phyloP scores from a whole-genome alignment of 2,113 vertebrate species.

The Petrocephalus zakoni region DNA sequence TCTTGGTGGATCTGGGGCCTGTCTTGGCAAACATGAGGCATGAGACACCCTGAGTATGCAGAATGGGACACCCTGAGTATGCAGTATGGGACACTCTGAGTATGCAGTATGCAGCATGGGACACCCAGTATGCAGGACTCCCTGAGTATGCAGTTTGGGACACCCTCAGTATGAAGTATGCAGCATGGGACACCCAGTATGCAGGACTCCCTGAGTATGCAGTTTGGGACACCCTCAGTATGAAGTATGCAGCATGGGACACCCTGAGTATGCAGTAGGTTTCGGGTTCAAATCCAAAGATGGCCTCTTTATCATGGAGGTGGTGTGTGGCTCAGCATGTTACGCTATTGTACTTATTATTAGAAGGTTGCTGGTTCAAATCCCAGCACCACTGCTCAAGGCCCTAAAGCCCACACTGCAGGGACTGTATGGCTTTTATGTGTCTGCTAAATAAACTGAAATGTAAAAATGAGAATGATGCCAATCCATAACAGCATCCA shows the following conservation, averaged over 20 bases:
- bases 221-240: too few relatives aligned
- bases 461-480: not conserved
- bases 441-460: not conserved
- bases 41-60: too few relatives aligned
- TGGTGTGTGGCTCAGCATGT: not conserved
- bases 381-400: not conserved
- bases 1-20: not conserved
- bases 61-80: not conserved
- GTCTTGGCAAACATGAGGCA: not conserved
- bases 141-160: too few relatives aligned
- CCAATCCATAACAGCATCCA: not conserved
- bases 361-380: not conserved
- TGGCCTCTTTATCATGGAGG: not conserved
- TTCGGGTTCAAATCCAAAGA: not conserved
- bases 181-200: too few relatives aligned
- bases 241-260: not conserved
- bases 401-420: not conserved
- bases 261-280: not conserved
- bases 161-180: too few relatives aligned
- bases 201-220: too few relatives aligned
- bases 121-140: too few relatives aligned
- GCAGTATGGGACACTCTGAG: too few relatives aligned
- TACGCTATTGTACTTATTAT: not conserved
- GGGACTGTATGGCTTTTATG: not conserved
- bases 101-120: too few relatives aligned